Conservation (phyloP, 2,113 vertebrate species). For the Oxygymnocypris stewartii region DNA sequence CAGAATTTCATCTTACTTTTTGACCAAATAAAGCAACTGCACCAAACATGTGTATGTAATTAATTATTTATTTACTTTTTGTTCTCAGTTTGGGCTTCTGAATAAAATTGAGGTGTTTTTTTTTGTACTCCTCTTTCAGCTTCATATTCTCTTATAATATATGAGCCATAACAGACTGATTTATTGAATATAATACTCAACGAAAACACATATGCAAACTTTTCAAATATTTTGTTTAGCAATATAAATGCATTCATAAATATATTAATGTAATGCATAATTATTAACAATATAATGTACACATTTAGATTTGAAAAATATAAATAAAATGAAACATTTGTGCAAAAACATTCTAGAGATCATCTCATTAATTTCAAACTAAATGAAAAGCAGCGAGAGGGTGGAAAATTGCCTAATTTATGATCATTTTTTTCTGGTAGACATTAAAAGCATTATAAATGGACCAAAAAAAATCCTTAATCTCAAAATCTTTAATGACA, state of each 20-base stretch:
- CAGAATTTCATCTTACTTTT: too few relatives aligned
- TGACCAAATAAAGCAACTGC: not conserved
- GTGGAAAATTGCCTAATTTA: not conserved
- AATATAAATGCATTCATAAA: not conserved
- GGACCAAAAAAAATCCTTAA: not conserved
- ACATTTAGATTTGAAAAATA: not conserved
- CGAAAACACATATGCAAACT: too few relatives aligned
- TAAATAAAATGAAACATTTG: not conserved
- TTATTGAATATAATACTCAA: not conserved
- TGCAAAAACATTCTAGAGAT: not conserved
- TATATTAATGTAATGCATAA: not conserved
- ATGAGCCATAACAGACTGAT: not conserved
- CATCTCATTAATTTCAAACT: not conserved
- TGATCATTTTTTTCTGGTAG: not conserved
- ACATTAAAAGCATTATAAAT: not conserved
- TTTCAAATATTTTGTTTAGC: not conserved
- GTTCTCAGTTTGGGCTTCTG: too few relatives aligned
- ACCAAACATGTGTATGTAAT: not conserved
- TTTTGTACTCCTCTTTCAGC: too few relatives aligned
- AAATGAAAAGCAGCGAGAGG: not conserved
- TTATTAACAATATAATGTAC: not conserved
- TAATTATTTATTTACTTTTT: not conserved
- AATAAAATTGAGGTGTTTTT: too few relatives aligned
- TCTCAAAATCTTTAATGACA: too few relatives aligned
- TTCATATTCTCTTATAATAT: too few relatives aligned